Percentiles rank a stretch among this genome's conserved stretches.
Evolutionary conservation across 2,888 invertebrate species (phyloP).

Genomic region (Heliconius ethilla): DNA sequence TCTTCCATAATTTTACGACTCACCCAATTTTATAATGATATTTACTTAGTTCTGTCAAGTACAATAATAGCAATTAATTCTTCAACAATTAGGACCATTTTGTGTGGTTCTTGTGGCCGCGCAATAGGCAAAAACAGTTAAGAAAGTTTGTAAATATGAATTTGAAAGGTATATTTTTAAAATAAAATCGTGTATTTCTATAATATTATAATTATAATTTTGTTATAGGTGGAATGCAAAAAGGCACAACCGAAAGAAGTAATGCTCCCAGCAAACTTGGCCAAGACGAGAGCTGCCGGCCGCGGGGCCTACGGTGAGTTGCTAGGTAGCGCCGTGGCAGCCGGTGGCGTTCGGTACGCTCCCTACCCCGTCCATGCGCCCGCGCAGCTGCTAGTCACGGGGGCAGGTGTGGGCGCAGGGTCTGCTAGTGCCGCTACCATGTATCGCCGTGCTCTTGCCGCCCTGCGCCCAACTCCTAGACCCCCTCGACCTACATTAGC

Average conservation of each 20-base stretch:
- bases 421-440: constrained; percentile 65
- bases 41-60: constrained; percentile 63
- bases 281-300: constrained; percentile 96
- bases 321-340: constrained; percentile 88
- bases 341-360: constrained; percentile 83
- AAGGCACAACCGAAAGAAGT: constrained; percentile 99
- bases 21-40: constrained; percentile 63
- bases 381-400: constrained; percentile 71
- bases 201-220: constrained; percentile 6
- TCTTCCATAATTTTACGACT: constrained; percentile 74
- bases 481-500: constrained; percentile 68
- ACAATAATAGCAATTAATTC: constrained; percentile 55
- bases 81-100: constrained; percentile 38
- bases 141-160: constrained; percentile 13
- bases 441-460: constrained; percentile 74
- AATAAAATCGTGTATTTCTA: not conserved
- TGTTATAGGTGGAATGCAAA: constrained; percentile 98
- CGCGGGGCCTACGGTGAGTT: constrained; percentile 99
- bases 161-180: not conserved
- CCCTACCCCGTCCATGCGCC: constrained; percentile 83
- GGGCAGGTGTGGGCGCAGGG: constrained; percentile 66
- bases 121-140: constrained; percentile 32
- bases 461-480: constrained; percentile 71
- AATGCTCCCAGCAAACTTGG: constrained; percentile 98
- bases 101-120: constrained; percentile 27